A percentile compares a stretch with the other conserved stretches of the same genome.
phyloP scores from a whole-genome alignment of 2,888 invertebrate species.

The Phyllotreta cruciferae region DNA sequence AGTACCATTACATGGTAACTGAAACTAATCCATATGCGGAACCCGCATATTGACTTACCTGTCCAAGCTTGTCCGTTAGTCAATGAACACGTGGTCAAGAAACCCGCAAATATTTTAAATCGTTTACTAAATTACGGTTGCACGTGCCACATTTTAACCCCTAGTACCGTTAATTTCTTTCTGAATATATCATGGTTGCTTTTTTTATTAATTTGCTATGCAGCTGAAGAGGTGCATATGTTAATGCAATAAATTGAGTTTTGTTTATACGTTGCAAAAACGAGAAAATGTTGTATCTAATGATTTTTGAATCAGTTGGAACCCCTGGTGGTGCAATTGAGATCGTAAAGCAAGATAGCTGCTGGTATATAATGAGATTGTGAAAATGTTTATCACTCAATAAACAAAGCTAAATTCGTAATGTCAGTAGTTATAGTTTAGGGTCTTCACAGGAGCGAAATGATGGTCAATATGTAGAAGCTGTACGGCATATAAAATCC shows the following conservation, averaged over 20 bases:
- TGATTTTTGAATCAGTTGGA: slow-evolving; percentile 30
- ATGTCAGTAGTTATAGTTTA: slow-evolving; percentile 46
- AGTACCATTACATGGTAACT: slow-evolving; percentile 27
- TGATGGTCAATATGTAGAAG: slow-evolving; percentile 49
- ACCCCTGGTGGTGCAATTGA: slow-evolving; percentile 20
- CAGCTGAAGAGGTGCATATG: background rate
- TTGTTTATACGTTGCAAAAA: background rate
- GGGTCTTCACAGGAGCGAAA: slow-evolving; percentile 46
- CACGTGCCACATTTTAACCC: slow-evolving; percentile 29
- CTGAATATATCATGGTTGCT: slow-evolving; percentile 22
- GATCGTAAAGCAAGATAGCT: slow-evolving; percentile 56
- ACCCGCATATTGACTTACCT: slow-evolving; percentile 35
- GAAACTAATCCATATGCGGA: slow-evolving; percentile 32
- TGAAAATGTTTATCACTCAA: slow-evolving; percentile 59
- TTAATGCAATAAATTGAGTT: slow-evolving; percentile 12
- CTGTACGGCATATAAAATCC: slow-evolving; percentile 49
- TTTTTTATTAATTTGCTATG: background rate
- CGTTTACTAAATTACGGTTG: slow-evolving; percentile 28
- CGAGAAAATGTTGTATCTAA: no score
- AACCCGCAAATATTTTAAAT: slow-evolving; percentile 31
- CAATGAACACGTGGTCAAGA: slow-evolving; percentile 32
- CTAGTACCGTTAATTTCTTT: slow-evolving; percentile 23
- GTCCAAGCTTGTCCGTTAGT: slow-evolving; percentile 35
- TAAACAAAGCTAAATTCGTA: slow-evolving; percentile 55
- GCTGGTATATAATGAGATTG: slow-evolving; percentile 56